Percentiles rank a stretch among this genome's conserved stretches.
Conservation (phyloP, 2,797 vertebrate species). For the Taenioides sp. region DNA sequence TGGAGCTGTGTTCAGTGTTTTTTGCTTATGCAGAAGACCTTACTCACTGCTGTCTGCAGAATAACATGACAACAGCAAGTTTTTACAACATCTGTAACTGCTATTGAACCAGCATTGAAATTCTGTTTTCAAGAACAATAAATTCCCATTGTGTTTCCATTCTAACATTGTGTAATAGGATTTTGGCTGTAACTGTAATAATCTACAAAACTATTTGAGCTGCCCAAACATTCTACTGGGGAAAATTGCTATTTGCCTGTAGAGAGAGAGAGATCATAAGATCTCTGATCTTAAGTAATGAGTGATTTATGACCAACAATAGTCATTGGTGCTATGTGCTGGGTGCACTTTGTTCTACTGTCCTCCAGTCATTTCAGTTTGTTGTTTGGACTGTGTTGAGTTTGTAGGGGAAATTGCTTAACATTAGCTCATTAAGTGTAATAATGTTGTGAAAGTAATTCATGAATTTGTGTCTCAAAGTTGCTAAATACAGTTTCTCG, state of each 20-base stretch:
- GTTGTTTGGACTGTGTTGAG: background rate
- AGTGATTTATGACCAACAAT: slow-evolving; percentile 13
- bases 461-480: background rate
- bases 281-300: background rate
- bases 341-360: slow-evolving; percentile 3
- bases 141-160: background rate
- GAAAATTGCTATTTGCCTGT: background rate
- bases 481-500: background rate
- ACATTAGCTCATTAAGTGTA: background rate
- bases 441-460: background rate
- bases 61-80: background rate
- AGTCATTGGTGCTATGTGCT: slow-evolving; percentile 19
- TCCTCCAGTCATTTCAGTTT: slow-evolving; percentile 6
- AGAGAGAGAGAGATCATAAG: background rate
- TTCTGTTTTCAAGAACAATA: background rate
- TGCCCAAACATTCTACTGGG: background rate
- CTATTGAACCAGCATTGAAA: no score
- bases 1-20: no score
- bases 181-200: background rate
- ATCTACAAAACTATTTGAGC: background rate
- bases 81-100: background rate
- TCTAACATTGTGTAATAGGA: background rate
- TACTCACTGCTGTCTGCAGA: background rate
- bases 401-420: background rate
- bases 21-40: no score